Percentiles rank a stretch among this genome's conserved stretches.
phyloP scores from a whole-genome alignment of 2,113 vertebrate genomes.

The Scatophagus argus region DNA sequence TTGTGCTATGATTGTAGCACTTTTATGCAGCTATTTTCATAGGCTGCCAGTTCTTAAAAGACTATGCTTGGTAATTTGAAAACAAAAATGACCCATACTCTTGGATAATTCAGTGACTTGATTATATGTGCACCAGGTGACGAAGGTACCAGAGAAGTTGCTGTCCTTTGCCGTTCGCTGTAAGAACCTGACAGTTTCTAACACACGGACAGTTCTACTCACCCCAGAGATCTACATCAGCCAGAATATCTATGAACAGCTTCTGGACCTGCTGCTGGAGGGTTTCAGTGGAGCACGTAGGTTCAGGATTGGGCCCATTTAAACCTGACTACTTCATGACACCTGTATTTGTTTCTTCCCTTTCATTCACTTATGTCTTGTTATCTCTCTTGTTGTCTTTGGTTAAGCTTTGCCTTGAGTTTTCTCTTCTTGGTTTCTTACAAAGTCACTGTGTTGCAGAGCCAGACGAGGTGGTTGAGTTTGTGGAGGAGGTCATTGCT shows the following conservation, averaged over 20 bases:
- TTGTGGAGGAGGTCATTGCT: slow-evolving; percentile 92
- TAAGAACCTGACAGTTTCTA: slow-evolving; percentile 91
- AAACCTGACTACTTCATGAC: background rate
- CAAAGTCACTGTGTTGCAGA: slow-evolving; percentile 78
- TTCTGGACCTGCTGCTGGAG: slow-evolving; percentile 94
- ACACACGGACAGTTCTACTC: slow-evolving; percentile 92
- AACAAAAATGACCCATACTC: slow-evolving; percentile 12
- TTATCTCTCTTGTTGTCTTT: background rate
- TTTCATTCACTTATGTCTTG: background rate
- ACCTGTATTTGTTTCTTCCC: background rate
- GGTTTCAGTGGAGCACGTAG: slow-evolving; percentile 88
- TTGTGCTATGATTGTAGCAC: too few species aligned
- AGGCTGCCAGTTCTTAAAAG: background rate
- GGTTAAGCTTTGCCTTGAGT: background rate
- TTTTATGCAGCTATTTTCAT: background rate
- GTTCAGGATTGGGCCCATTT: slow-evolving; percentile 62
- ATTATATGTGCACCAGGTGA: slow-evolving; percentile 85
- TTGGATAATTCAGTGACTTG: slow-evolving; percentile 14
- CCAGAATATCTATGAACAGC: slow-evolving; percentile 94
- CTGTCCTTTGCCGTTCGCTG: slow-evolving; percentile 93
- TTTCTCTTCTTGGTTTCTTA: slow-evolving; percentile 10
- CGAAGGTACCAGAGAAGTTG: slow-evolving; percentile 96
- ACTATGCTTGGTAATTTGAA: slow-evolving; percentile 3
- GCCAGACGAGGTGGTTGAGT: slow-evolving; percentile 91
- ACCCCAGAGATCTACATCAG: slow-evolving; percentile 96